Percentiles rank a stretch among this genome's conserved stretches.
These are phyloP conservation scores for Pteropus alecto DNA, from an alignment of 2,113 vertebrate species.

Conservation along the genomic window DNA sequence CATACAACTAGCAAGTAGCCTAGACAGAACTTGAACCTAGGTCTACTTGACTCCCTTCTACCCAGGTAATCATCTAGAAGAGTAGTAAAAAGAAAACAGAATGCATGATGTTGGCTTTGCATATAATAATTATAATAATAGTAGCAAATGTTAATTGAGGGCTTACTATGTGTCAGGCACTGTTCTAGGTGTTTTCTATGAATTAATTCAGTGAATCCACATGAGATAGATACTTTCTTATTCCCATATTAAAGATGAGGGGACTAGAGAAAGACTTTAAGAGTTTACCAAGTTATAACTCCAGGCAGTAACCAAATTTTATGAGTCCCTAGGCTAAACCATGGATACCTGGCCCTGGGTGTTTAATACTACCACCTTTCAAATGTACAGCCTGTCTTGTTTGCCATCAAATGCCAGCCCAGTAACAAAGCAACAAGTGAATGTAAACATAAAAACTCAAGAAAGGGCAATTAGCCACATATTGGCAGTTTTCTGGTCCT, in stretches of 20 bases:
- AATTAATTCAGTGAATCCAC: not conserved
- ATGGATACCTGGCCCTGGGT: not conserved
- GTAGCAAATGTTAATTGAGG: not conserved
- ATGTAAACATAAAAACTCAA: not conserved
- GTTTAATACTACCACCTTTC: not conserved
- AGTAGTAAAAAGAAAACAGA: not conserved
- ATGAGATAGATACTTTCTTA: not conserved
- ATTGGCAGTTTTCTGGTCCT: not conserved
- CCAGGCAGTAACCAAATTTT: not conserved
- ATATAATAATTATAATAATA: not conserved
- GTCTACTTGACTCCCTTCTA: not conserved
- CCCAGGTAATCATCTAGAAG: not conserved
- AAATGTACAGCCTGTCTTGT: not conserved
- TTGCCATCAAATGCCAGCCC: not conserved
- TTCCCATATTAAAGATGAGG: not conserved
- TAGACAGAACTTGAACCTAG: not conserved
- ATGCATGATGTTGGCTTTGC: not conserved
- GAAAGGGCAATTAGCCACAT: not conserved
- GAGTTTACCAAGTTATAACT: not conserved
- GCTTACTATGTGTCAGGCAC: not conserved
- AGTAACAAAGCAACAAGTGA: not conserved
- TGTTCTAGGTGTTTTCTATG: not conserved
- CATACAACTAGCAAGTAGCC: not conserved
- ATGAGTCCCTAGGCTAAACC: not conserved
- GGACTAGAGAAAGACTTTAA: not conserved